phyloP scores from a whole-genome alignment of 2,113 vertebrate genomes.

The Onychorhynchus coronatus region DNA sequence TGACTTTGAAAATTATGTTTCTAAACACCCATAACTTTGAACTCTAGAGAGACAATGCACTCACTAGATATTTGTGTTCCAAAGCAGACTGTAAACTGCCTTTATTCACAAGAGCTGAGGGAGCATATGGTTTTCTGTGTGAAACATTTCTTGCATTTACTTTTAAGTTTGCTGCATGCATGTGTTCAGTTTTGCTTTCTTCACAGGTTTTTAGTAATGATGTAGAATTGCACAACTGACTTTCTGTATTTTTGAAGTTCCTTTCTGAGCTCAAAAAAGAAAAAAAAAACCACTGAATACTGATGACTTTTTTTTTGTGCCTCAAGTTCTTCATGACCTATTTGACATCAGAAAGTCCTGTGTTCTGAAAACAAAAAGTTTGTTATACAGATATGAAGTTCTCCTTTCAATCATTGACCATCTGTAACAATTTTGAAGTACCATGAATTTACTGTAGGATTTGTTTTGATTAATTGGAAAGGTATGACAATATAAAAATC shows the following conservation, averaged over 20 bases:
- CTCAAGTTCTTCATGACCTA: neutral
- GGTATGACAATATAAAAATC: neutral
- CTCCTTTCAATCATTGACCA: neutral
- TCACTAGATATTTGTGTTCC: neutral
- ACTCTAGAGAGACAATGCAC: neutral
- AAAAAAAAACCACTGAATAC: neutral
- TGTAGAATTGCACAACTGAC: neutral
- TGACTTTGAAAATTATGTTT: slow-evolving; percentile 65
- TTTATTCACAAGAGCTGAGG: neutral
- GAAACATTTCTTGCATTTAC: neutral
- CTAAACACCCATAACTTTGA: slow-evolving; percentile 33
- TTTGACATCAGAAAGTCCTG: neutral
- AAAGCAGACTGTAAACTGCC: neutral
- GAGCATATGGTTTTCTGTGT: neutral
- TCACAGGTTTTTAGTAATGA: neutral
- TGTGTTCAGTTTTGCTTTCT: neutral
- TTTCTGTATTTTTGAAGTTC: neutral
- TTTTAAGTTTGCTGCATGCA: neutral
- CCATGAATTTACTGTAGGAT: neutral
- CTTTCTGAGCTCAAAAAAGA: neutral
- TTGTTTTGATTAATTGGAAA: neutral
- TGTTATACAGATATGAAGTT: neutral
- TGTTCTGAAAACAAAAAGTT: neutral
- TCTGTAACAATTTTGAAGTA: neutral
- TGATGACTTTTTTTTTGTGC: neutral